Percentiles rank a stretch among this genome's conserved stretches.
phyloP scores from a whole-genome alignment of 2,113 vertebrate species.

The Mellivora capensis region DNA sequence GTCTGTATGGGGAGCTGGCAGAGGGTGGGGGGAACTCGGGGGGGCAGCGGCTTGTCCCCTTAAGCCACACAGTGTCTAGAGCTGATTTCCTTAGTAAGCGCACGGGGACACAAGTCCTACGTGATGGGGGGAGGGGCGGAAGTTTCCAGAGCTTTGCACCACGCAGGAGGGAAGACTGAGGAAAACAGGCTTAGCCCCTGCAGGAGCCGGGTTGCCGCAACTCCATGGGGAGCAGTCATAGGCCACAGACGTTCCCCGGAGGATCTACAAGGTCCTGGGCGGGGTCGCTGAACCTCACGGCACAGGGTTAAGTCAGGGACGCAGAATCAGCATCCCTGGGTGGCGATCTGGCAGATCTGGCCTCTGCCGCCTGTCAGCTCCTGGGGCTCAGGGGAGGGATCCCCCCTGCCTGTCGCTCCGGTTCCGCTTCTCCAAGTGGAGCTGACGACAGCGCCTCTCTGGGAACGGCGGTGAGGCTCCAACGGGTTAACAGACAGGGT shows the following conservation, averaged over 20 bases:
- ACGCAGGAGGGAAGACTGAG: fast-evolving
- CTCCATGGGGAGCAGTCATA: fast-evolving
- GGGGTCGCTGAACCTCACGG: background rate
- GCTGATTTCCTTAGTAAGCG: background rate
- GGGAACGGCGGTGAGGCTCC: fast-evolving
- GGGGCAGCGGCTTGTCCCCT: too few species aligned
- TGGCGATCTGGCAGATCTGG: background rate
- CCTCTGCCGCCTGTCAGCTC: background rate
- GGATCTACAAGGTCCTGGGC: background rate
- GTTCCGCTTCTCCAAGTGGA: background rate
- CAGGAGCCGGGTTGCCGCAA: background rate
- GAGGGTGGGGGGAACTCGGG: too few species aligned
- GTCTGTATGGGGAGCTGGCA: background rate
- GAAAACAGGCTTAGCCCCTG: background rate
- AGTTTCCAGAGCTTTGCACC: background rate
- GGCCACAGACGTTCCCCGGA: too few species aligned
- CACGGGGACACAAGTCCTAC: too few species aligned
- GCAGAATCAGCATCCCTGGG: background rate
- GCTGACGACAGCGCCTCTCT: fast-evolving
- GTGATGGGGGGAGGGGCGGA: too few species aligned
- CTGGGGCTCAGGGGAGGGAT: fast-evolving
- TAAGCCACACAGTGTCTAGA: background rate
- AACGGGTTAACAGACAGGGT: fast-evolving
- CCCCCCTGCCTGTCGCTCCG: background rate
- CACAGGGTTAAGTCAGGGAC: background rate